Percentiles rank a stretch among this genome's conserved stretches.
Evolutionary conservation across 1,140 invertebrate genomes (phyloP).

Genomic region (Sitophilus oryzae): DNA sequence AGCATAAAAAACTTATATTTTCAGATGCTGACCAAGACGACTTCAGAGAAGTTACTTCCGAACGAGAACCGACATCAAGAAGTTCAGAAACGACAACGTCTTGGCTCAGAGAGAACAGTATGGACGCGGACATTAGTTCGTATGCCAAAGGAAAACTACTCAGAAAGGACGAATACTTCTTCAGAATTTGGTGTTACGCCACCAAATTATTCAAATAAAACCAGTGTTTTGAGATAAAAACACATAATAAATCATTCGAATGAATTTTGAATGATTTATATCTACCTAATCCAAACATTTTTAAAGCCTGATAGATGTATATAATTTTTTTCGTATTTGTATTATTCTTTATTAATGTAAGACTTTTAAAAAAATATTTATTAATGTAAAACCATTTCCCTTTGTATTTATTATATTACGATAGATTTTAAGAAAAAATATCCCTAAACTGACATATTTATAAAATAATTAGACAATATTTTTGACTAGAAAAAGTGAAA

Average conservation of each 20-base stretch:
- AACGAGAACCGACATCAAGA: slow-evolving; percentile 67
- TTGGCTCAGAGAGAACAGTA: slow-evolving; percentile 83
- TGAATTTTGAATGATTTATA: background rate
- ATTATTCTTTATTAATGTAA: too few species aligned
- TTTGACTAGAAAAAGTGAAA: too few species aligned
- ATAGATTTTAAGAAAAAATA: too few species aligned
- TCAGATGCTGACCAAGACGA: slow-evolving; percentile 46
- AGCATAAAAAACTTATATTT: slow-evolving; percentile 7
- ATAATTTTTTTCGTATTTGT: background rate
- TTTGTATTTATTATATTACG: background rate
- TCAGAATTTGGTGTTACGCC: slow-evolving; percentile 84
- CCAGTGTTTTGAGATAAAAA: background rate
- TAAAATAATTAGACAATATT: too few species aligned
- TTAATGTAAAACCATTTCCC: too few species aligned
- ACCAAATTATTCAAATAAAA: slow-evolving; percentile 72
- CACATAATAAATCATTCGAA: background rate
- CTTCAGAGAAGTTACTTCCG: slow-evolving; percentile 53
- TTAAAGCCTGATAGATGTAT: background rate
- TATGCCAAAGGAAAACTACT: slow-evolving; percentile 78
- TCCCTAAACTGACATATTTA: too few species aligned
- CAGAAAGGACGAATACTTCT: slow-evolving; percentile 88
- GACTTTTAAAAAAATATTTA: too few species aligned
- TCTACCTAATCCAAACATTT: too few species aligned
- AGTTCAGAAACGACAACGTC: slow-evolving; percentile 88
- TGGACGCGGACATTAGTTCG: slow-evolving; percentile 87